Evolutionary conservation across 2,797 vertebrate genomes (phyloP).

Genomic region (Danio kyathit): DNA sequence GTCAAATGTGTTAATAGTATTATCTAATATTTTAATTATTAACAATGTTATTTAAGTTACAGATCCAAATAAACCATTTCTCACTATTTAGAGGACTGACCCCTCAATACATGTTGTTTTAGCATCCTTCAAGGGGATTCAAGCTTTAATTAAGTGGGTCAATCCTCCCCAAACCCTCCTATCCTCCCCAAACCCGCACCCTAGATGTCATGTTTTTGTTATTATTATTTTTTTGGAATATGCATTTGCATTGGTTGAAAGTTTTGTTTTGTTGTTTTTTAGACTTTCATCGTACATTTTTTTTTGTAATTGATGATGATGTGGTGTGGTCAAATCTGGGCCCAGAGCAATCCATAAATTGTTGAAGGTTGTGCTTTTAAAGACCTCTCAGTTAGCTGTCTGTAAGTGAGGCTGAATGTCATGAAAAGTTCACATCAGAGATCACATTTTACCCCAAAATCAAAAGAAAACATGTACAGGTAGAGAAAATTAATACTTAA

Average conservation of each 20-base stretch:
- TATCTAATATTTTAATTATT: too few relatives aligned
- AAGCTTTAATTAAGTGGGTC: too few relatives aligned
- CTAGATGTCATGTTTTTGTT: too few relatives aligned
- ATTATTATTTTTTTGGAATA: too few relatives aligned
- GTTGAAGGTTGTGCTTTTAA: background rate
- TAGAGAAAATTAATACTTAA: background rate
- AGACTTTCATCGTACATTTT: background rate
- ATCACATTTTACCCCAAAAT: background rate
- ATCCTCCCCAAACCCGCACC: too few relatives aligned
- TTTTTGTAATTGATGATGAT: background rate
- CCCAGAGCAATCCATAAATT: background rate
- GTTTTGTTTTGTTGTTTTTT: background rate
- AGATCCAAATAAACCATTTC: too few relatives aligned
- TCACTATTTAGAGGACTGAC: too few relatives aligned
- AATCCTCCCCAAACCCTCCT: too few relatives aligned
- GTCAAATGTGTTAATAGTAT: too few relatives aligned
- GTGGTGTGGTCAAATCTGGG: background rate
- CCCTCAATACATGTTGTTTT: too few relatives aligned
- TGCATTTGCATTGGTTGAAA: background rate
- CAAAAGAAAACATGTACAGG: background rate
- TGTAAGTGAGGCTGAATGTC: background rate
- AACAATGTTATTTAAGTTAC: too few relatives aligned
- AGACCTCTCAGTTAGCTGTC: background rate
- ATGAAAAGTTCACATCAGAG: background rate
- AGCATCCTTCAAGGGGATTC: too few relatives aligned